Evolutionary conservation across 2,888 invertebrate genomes (phyloP).

Genomic region (Sarcophaga carnaria): DNA sequence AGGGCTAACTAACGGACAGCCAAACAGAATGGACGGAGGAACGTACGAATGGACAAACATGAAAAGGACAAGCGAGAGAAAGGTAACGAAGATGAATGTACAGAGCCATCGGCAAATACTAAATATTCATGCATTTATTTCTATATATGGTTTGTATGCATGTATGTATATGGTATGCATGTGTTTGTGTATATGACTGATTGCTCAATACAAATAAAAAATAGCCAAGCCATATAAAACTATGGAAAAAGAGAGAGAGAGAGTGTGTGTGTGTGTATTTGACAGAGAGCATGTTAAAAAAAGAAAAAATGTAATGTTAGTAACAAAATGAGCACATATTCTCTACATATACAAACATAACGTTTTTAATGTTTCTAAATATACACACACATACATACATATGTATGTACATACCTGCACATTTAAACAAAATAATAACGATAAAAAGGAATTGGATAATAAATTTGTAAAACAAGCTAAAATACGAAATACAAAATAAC

Average conservation of each 20-base stretch:
- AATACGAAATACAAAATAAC: conserved; percentile 40
- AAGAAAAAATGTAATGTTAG: neutral
- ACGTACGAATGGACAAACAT: conserved; percentile 56
- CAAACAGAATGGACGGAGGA: conserved; percentile 51
- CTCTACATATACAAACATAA: conserved; percentile 37
- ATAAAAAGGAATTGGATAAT: conserved; percentile 4
- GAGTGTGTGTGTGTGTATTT: neutral
- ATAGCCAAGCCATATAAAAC: conserved; percentile 14
- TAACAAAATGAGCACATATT: neutral
- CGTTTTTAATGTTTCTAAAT: conserved; percentile 10
- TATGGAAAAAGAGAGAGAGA: neutral
- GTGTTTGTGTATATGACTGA: conserved; percentile 56
- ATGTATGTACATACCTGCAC: conserved; percentile 20
- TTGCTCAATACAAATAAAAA: conserved; percentile 38
- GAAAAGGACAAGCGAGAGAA: conserved; percentile 13
- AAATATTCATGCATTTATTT: neutral
- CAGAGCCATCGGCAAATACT: neutral
- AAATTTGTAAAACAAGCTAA: conserved; percentile 37
- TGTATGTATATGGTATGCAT: neutral
- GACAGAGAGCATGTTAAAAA: neutral
- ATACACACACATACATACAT: conserved; percentile 19
- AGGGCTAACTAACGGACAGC: conserved; percentile 61
- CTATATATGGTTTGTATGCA: neutral
- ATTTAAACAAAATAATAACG: conserved; percentile 28
- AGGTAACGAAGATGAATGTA: neutral